phyloP scores from a whole-genome alignment of 2,113 vertebrate genomes.

The Mesitornis unicolor region DNA sequence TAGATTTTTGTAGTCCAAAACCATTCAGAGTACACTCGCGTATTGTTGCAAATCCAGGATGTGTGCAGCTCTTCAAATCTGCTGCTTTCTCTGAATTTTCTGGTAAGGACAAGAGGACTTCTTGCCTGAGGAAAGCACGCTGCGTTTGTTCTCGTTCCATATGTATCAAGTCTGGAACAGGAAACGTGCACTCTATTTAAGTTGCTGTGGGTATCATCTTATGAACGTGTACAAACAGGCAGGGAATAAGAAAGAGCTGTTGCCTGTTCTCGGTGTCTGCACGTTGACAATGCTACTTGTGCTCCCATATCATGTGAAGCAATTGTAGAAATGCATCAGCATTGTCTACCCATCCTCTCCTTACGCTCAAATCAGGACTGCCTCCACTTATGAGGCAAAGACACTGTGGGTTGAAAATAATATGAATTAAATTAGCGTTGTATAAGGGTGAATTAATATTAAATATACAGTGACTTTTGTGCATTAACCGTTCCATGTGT shows the following conservation, averaged over 20 bases:
- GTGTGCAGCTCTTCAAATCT: not conserved
- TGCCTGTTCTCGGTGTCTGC: not conserved
- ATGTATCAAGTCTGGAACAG: not conserved
- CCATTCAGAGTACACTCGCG: not conserved
- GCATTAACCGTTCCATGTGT: rapidly evolving
- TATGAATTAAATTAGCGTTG: not conserved
- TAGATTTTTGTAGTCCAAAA: not conserved
- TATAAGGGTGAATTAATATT: not conserved
- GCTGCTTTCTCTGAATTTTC: not conserved
- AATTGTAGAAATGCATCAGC: not conserved
- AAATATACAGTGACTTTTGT: not conserved
- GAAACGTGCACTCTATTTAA: not conserved
- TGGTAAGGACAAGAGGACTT: not conserved
- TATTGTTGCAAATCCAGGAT: not conserved
- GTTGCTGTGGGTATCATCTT: not conserved
- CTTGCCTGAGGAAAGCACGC: not conserved
- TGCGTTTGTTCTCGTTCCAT: not conserved
- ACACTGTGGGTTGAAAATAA: not conserved
- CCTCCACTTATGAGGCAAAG: not conserved
- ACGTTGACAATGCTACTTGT: not conserved
- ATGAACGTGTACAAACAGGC: not conserved
- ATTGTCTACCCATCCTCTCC: not conserved
- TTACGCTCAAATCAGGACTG: not conserved
- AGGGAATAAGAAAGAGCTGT: not conserved
- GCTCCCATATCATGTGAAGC: not conserved